Conservation (phyloP, 2,888 invertebrate genomes). For the Urechis unicinctus region DNA sequence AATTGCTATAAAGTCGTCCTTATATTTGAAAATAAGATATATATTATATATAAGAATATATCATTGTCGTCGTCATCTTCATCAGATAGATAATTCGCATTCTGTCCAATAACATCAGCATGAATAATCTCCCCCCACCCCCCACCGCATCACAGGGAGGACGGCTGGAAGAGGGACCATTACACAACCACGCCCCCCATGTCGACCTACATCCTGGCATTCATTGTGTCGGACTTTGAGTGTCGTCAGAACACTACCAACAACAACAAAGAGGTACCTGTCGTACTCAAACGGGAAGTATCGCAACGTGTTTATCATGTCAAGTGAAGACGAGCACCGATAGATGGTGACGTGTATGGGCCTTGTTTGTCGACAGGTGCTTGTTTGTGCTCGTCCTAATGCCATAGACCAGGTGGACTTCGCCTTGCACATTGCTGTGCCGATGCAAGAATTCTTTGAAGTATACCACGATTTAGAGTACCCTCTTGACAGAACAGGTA, state of each 20-base stretch:
- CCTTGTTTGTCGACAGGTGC: conserved; percentile 41
- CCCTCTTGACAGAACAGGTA: conserved; percentile 83
- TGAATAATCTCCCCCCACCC: too few species aligned
- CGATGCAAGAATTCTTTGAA: conserved; percentile 69
- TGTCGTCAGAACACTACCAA: conserved; percentile 4
- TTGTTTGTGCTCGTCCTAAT: conserved; percentile 54
- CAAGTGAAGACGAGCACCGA: too few species aligned
- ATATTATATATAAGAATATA: too few species aligned
- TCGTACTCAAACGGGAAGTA: too few species aligned
- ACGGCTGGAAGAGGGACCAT: conserved; percentile 18
- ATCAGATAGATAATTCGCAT: too few species aligned
- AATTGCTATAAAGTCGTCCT: too few species aligned
- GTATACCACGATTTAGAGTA: conserved; percentile 77
- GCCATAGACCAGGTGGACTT: conserved; percentile 68
- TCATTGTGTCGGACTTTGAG: conserved; percentile 22
- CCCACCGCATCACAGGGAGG: too few species aligned
- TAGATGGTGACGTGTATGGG: background rate
- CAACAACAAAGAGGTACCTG: background rate
- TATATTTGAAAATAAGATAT: too few species aligned
- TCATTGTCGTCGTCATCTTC: too few species aligned
- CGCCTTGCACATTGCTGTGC: conserved; percentile 58
- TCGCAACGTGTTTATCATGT: too few species aligned
- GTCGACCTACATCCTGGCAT: conserved; percentile 21
- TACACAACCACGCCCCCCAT: conserved; percentile 18
- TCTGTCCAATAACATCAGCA: too few species aligned